Conservation (phyloP, 2,888 invertebrate genomes). For the Agrochola lychnidis region DNA sequence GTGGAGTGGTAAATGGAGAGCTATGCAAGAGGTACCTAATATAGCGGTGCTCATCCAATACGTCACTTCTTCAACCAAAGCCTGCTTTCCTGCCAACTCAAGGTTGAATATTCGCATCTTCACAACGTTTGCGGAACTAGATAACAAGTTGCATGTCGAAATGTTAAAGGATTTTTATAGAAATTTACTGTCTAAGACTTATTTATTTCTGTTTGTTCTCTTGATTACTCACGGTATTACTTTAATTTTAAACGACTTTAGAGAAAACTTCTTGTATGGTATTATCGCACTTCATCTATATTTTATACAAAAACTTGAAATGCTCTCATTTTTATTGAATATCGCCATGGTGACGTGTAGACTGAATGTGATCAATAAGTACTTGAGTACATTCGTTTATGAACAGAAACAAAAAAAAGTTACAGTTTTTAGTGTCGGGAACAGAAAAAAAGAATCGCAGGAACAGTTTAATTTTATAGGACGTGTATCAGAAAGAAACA, state of each 20-base stretch:
- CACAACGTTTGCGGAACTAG: conserved; percentile 68
- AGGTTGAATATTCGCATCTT: conserved; percentile 67
- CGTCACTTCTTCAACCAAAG: conserved; percentile 62
- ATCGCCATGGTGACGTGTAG: conserved; percentile 73
- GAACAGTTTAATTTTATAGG: conserved; percentile 68
- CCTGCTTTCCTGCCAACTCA: conserved; percentile 64
- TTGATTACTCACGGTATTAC: conserved; percentile 55
- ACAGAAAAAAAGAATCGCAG: conserved; percentile 47
- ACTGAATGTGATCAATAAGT: conserved; percentile 72
- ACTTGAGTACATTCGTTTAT: conserved; percentile 70
- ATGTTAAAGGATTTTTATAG: conserved; percentile 66
- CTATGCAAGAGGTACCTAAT: conserved; percentile 63
- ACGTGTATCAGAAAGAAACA: conserved; percentile 64
- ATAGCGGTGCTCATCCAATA: conserved; percentile 70
- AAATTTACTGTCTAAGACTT: conserved; percentile 60
- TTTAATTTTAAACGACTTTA: conserved; percentile 11
- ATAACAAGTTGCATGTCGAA: conserved; percentile 66
- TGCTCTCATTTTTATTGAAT: conserved; percentile 72
- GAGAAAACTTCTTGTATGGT: conserved; percentile 2
- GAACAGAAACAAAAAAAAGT: conserved; percentile 63
- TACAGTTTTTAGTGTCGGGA: conserved; percentile 68
- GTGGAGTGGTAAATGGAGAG: neutral
- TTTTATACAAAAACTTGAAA: conserved; percentile 74
- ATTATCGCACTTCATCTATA: conserved; percentile 52
- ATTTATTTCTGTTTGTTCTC: conserved; percentile 56